Evolutionary conservation across 2,888 invertebrate genomes (phyloP).

Genomic region (Rhogogaster chlorosoma): DNA sequence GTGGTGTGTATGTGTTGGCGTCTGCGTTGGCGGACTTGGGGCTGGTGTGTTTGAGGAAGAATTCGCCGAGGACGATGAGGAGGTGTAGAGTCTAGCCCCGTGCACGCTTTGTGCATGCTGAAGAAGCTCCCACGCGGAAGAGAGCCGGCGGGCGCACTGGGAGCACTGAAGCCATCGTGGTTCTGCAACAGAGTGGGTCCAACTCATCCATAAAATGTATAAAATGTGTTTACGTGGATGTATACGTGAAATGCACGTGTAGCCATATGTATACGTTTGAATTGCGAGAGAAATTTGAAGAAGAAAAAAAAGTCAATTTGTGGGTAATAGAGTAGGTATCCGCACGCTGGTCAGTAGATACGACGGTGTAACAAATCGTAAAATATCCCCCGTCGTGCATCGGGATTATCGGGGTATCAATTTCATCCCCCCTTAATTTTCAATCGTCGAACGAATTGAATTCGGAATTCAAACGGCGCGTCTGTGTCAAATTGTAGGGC

Average conservation of each 20-base stretch:
- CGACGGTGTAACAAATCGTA: constrained; percentile 55
- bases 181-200: constrained; percentile 84
- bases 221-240: background rate
- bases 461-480: constrained; percentile 74
- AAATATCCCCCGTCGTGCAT: constrained; percentile 52
- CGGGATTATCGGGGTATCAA: constrained; percentile 56
- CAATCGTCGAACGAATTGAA: constrained; percentile 69
- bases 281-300: background rate
- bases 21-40: constrained; percentile 77
- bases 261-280: background rate
- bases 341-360: background rate
- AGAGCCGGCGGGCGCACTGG: constrained; percentile 94
- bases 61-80: constrained; percentile 78
- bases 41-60: constrained; percentile 77
- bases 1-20: constrained; percentile 75
- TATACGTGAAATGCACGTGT: background rate
- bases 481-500: constrained; percentile 73
- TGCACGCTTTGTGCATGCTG: constrained; percentile 97
- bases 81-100: constrained; percentile 95
- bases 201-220: constrained; percentile 15
- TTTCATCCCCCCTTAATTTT: constrained; percentile 70
- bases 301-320: constrained; percentile 11
- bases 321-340: constrained; percentile 28
- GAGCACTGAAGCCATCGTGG: constrained; percentile 96
- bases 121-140: constrained; percentile 96